These are phyloP conservation scores for Camarhynchus parvulus DNA, from an alignment of 2,113 vertebrate species.

Conservation along the genomic window DNA sequence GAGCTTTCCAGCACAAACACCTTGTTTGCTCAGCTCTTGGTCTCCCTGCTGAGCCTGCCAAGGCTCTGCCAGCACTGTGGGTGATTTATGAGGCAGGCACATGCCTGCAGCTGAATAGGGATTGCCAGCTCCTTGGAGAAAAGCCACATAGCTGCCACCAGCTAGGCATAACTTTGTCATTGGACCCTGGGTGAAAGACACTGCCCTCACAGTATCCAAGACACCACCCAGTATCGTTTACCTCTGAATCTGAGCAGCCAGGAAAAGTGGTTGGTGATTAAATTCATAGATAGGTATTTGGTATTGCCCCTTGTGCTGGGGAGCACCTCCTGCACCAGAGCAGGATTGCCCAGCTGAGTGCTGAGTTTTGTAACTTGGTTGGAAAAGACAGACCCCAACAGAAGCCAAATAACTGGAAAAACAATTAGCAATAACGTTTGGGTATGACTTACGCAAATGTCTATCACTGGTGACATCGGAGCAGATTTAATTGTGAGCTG, in stretches of 20 bases:
- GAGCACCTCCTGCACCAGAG: rapidly evolving
- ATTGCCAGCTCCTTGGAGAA: slow-evolving; percentile 22
- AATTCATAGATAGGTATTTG: neutral
- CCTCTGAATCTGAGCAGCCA: neutral
- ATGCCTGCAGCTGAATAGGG: slow-evolving; percentile 27
- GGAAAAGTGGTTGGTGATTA: neutral
- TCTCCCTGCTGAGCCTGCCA: neutral
- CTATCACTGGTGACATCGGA: neutral
- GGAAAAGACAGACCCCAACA: neutral
- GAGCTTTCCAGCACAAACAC: neutral
- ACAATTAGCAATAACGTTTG: neutral
- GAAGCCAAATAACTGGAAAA: neutral
- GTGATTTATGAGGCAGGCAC: slow-evolving; percentile 35
- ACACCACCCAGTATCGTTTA: neutral
- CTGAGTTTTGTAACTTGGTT: neutral
- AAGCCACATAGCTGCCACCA: slow-evolving; percentile 45
- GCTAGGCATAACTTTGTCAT: slow-evolving; percentile 2
- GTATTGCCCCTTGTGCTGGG: neutral
- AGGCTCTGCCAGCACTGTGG: neutral
- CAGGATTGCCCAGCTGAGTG: neutral
- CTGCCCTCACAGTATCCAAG: neutral
- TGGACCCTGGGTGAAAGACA: neutral
- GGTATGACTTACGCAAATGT: neutral
- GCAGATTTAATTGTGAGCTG: neutral
- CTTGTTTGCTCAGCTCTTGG: neutral